These are phyloP conservation scores for Andrena trimmerana DNA, from an alignment of 2,888 invertebrate species.

Conservation along the genomic window DNA sequence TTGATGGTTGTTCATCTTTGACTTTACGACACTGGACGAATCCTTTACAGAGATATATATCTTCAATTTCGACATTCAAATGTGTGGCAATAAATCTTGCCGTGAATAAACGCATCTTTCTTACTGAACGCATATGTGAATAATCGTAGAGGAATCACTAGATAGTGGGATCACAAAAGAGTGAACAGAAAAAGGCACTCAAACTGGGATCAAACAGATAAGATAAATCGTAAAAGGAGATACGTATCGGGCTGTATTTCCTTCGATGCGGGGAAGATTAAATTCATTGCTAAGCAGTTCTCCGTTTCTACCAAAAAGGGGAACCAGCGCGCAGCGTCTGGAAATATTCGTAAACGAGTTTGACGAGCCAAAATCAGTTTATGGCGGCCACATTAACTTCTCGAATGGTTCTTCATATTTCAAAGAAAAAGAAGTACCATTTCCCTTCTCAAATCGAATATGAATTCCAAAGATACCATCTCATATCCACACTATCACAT, in stretches of 20 bases:
- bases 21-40: not conserved
- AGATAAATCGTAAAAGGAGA: constrained; percentile 29
- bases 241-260: not conserved
- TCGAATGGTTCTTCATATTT: too few species aligned
- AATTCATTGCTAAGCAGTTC: not conserved
- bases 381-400: too few species aligned
- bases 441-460: too few species aligned
- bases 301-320: not conserved
- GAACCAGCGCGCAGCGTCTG: too few species aligned
- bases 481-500: too few species aligned
- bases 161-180: not conserved
- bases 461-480: too few species aligned
- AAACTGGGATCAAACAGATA: not conserved
- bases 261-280: not conserved
- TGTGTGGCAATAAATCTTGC: not conserved
- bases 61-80: not conserved
- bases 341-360: too few species aligned
- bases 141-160: not conserved
- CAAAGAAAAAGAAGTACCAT: too few species aligned
- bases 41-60: not conserved
- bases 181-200: not conserved
- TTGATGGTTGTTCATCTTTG: too few species aligned
- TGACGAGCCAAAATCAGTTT: too few species aligned
- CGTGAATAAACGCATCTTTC: not conserved
- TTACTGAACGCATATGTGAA: not conserved